Evolutionary conservation across 2,888 invertebrate genomes (phyloP).

Genomic region (Drosophila imparisetae): DNA sequence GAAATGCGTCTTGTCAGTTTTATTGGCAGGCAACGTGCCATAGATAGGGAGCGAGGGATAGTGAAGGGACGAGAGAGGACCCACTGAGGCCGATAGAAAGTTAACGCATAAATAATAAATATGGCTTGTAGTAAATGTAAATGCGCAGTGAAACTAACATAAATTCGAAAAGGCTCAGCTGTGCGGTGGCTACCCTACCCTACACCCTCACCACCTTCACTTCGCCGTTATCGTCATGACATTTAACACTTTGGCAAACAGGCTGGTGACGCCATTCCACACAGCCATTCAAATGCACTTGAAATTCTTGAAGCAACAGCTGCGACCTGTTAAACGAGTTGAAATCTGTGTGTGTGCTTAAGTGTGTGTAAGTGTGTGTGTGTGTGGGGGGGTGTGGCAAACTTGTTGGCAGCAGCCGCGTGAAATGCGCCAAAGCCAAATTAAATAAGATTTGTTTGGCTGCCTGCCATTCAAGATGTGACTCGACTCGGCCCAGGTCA

Average conservation of each 20-base stretch:
- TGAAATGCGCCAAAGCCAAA: conserved; percentile 74
- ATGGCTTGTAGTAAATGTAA: conserved; percentile 75
- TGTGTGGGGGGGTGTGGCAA: conserved; percentile 12
- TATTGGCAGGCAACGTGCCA: conserved; percentile 43
- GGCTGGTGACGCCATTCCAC: conserved; percentile 43
- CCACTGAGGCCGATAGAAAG: conserved; percentile 9
- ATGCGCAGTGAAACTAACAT: conserved; percentile 69
- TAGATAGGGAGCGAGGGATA: not conserved
- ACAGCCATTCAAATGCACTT: conserved; percentile 78
- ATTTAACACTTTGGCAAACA: conserved; percentile 80
- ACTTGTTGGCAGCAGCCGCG: conserved; percentile 66
- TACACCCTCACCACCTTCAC: not conserved
- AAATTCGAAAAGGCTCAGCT: conserved; percentile 70
- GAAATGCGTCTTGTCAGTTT: conserved; percentile 67
- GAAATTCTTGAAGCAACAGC: conserved; percentile 78
- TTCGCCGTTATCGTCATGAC: conserved; percentile 63
- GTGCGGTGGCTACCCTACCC: conserved; percentile 24
- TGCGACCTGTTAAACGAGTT: conserved; percentile 67
- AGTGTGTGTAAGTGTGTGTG: conserved; percentile 12
- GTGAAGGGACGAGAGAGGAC: not conserved
- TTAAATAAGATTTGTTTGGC: conserved; percentile 81
- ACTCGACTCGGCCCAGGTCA: conserved; percentile 56
- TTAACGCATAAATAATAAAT: conserved; percentile 71
- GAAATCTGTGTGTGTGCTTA: conserved; percentile 4
- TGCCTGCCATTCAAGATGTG: conserved; percentile 66